Base-by-base conservation (phyloP, 2,113 vertebrate genomes). In the Rhinoderma darwinii region DNA sequence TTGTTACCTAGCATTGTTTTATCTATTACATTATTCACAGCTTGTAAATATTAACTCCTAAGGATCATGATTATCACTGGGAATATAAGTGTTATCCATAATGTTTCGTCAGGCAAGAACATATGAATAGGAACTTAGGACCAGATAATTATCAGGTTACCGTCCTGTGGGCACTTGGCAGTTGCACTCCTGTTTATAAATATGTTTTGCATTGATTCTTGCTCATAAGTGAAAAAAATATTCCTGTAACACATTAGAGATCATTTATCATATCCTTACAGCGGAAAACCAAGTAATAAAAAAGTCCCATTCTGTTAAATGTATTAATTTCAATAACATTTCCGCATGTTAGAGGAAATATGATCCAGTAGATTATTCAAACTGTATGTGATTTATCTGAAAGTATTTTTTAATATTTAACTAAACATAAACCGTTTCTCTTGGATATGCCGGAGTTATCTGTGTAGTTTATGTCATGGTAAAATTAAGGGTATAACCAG, bases 201-300 rank as follows among this genome's bases (percentile, higher is more conserved):
- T 63, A 82, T 82, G 14, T 32, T 82, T 82, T 32, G 41, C 80
- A 82, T 68, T 66, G 80, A 82, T 82, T 66, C 80, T 82, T 82
- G n/a, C 37, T 68, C 80, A 82, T 82, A 66, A 47, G 80, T 82
- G 35, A 63, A 82, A 61, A 59, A 66, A 82, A 30, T 61, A 82
- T 82, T 66, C 79, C 79, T 82, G 56, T 66, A 82, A 43, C 37
- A 44, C 79, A 82, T 82, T 66, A 59, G 32, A 35, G 51, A n/a
- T 59, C 51, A 80, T 80, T 80, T 61, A 80, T 80, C 77, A 80
- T 56, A 37, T 32, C 32, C 54, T 41, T 56, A 41, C 77, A 80
- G 35, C 54, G 15, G 77, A 80, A 80, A 61, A 37, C 30, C 20
- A n/a, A 80, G 54, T 59, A 80, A 56, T 80, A 80, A 80, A 79